A percentile compares a stretch with the other conserved stretches of the same genome.
phyloP scores from a whole-genome alignment of 2,113 vertebrate genomes.

The Todiramphus chloris region DNA sequence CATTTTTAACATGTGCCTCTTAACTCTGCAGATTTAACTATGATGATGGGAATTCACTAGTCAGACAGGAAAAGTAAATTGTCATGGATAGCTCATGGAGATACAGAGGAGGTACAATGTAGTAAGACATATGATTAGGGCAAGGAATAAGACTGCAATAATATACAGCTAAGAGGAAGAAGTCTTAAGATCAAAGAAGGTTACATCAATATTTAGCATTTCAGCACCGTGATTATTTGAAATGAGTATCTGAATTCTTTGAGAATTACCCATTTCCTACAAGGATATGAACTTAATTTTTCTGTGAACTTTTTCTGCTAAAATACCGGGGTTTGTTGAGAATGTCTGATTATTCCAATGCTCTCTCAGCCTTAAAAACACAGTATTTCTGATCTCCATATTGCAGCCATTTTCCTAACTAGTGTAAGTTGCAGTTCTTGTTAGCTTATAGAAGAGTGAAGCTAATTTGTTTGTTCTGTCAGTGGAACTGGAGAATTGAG shows the following conservation, averaged over 20 bases:
- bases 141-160: neutral
- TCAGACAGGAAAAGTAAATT: neutral
- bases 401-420: neutral
- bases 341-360: neutral
- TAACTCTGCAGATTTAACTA: neutral
- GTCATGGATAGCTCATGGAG: neutral
- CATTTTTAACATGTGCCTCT: neutral
- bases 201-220: neutral
- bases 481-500: neutral
- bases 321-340: neutral
- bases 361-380: neutral
- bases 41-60: neutral
- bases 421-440: neutral
- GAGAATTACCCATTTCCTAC: neutral
- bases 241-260: neutral
- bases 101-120: neutral
- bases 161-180: neutral
- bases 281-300: neutral
- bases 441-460: neutral
- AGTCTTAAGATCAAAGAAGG: neutral
- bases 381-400: neutral
- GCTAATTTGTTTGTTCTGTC: neutral
- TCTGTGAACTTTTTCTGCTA: neutral
- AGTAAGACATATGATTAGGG: neutral
- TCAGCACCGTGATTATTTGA: neutral